Evolutionary conservation across 2,113 vertebrate genomes (phyloP).

Genomic region (Oriolus oriolus): DNA sequence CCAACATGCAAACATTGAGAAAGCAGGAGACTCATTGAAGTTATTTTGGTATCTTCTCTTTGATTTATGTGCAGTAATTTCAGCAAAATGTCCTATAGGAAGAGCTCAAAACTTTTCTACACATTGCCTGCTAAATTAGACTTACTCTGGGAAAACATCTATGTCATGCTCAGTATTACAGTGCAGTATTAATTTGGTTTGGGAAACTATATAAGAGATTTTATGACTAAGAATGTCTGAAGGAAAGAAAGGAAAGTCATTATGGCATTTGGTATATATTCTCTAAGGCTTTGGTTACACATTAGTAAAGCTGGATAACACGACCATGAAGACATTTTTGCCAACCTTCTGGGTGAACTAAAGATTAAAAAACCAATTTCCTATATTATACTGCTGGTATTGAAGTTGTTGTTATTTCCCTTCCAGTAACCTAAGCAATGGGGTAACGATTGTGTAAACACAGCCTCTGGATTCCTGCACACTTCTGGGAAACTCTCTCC

Average conservation of each 20-base stretch:
- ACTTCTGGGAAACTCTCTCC: not conserved
- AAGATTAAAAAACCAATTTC: not conserved
- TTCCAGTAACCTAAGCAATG: not conserved
- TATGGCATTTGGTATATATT: not conserved
- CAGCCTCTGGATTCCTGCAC: not conserved
- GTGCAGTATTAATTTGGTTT: not conserved
- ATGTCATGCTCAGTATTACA: not conserved
- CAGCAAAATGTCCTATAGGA: slow-evolving; percentile 40
- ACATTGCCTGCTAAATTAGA: slow-evolving; percentile 17
- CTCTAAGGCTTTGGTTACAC: not conserved
- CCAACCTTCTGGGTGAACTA: not conserved
- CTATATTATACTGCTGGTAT: not conserved
- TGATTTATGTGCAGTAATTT: slow-evolving; percentile 54
- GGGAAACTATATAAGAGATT: not conserved
- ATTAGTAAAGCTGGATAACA: not conserved
- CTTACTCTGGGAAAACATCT: not conserved
- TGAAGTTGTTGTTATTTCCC: not conserved
- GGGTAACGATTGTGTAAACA: not conserved
- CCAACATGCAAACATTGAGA: slow-evolving; percentile 6
- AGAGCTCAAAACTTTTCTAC: not conserved
- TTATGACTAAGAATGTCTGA: not conserved
- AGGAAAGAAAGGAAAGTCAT: not conserved
- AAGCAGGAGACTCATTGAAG: slow-evolving; percentile 46
- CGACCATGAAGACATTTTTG: not conserved
- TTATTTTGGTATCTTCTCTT: slow-evolving; percentile 42